Evolutionary conservation across 2,888 invertebrate genomes (phyloP).

Genomic region (Abrostola triplasia): DNA sequence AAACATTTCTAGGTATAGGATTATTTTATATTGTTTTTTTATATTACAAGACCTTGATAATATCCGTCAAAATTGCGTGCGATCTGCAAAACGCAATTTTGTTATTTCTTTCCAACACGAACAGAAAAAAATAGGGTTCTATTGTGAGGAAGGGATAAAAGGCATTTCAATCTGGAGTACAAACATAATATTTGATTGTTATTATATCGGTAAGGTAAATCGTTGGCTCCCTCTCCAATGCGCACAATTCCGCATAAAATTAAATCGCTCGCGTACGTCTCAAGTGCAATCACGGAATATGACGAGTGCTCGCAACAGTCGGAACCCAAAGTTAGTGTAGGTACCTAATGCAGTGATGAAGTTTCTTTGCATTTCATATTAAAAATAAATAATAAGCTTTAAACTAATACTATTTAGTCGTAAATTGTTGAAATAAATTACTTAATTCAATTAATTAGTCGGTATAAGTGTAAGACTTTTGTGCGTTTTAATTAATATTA

Average conservation of each 20-base stretch:
- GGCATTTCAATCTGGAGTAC: conserved; percentile 14
- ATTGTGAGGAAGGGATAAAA: background rate
- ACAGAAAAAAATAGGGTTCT: background rate
- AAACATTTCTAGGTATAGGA: too few species aligned
- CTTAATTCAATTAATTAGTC: too few species aligned
- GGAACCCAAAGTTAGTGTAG: background rate
- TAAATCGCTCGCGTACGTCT: conserved; percentile 29
- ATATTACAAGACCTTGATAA: too few species aligned
- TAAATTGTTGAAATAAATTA: too few species aligned
- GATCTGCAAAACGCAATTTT: too few species aligned
- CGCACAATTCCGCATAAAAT: conserved; percentile 31
- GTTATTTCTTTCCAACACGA: background rate
- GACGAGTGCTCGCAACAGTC: background rate
- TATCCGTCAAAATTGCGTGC: too few species aligned
- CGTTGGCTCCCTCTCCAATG: conserved; percentile 11
- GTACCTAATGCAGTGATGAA: background rate
- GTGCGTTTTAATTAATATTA: too few species aligned
- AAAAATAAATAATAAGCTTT: too few species aligned
- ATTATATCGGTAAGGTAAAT: conserved; percentile 22
- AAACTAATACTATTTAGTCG: too few species aligned
- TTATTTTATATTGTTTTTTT: too few species aligned
- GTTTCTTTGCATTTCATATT: background rate
- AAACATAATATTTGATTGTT: conserved; percentile 43
- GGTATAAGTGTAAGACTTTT: too few species aligned
- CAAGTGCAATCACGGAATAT: conserved; percentile 23